A percentile compares a stretch with the other conserved stretches of the same genome.
phyloP scores from a whole-genome alignment of 2,113 vertebrate species.

The Agapornis roseicollis region DNA sequence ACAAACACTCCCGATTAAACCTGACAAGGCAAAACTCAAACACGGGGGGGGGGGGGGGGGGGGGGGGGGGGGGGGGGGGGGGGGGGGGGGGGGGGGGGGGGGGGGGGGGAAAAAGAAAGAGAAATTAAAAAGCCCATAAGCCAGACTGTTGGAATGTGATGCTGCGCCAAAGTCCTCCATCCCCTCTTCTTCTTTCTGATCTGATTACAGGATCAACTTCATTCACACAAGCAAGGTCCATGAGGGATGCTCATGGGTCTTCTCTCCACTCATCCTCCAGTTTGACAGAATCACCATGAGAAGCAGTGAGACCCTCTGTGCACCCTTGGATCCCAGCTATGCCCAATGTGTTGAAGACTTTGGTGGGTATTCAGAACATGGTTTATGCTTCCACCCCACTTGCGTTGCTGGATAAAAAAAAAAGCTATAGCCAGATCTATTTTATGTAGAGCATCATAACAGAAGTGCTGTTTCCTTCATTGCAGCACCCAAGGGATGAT shows the following conservation, averaged over 20 bases:
- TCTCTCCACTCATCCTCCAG: neutral
- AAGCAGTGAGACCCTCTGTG: neutral
- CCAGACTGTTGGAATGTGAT: neutral
- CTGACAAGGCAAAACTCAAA: constrained; percentile 68
- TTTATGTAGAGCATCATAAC: neutral
- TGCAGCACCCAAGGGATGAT: neutral
- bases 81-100: accelerated
- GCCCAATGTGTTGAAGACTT: neutral
- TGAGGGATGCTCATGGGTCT: neutral
- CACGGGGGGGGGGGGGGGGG: accelerated
- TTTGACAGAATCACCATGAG: neutral
- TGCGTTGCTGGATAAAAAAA: neutral
- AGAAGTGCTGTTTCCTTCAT: neutral
- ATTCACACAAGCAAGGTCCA: neutral
- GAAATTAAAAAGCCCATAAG: neutral
- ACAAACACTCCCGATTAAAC: constrained; percentile 68
- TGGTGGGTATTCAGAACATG: neutral
- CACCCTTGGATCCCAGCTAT: neutral
- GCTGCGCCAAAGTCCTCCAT: neutral
- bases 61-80: accelerated
- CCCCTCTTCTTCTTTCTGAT: neutral
- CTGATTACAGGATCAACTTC: neutral
- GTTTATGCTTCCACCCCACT: neutral
- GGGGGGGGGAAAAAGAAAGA: neutral
- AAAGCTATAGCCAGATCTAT: neutral